Conservation (phyloP, 2,113 vertebrate species). For the Hoplias malabaricus region DNA sequence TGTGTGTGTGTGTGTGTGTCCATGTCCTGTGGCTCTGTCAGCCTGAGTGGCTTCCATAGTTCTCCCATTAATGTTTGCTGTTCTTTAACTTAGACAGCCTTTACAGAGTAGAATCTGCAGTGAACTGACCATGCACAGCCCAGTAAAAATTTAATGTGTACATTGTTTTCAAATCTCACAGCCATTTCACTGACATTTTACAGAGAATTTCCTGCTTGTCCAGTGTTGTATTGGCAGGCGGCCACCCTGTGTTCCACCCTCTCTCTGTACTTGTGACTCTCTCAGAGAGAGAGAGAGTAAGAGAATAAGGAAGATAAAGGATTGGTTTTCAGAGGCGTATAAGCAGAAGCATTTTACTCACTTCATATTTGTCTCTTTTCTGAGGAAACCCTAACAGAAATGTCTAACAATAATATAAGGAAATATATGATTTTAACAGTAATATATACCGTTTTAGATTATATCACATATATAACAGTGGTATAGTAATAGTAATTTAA, state of each 20-base stretch:
- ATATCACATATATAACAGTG: too few relatives aligned
- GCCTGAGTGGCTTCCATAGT: neutral
- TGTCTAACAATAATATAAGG: neutral
- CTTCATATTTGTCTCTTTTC: neutral
- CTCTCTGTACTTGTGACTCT: neutral
- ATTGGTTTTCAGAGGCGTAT: constrained; percentile 8
- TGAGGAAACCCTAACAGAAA: neutral
- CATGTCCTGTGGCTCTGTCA: neutral
- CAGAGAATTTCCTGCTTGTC: neutral
- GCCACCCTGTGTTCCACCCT: constrained; percentile 13
- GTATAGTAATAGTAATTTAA: too few relatives aligned
- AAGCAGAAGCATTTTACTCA: constrained; percentile 11
- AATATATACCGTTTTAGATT: too few relatives aligned
- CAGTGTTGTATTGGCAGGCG: constrained; percentile 1
- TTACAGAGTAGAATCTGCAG: neutral
- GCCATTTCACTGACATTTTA: neutral
- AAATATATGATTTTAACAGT: too few relatives aligned
- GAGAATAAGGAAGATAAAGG: constrained; percentile 1
- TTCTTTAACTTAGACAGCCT: neutral
- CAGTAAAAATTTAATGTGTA: neutral
- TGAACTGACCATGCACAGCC: constrained; percentile 2
- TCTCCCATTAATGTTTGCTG: constrained; percentile 12
- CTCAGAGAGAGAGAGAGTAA: constrained; percentile 6
- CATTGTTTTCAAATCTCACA: constrained; percentile 5
- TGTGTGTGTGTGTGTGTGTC: neutral